These are phyloP conservation scores for Enteromius trimaculatus DNA, from an alignment of 2,797 vertebrate species.

Conservation along the genomic window DNA sequence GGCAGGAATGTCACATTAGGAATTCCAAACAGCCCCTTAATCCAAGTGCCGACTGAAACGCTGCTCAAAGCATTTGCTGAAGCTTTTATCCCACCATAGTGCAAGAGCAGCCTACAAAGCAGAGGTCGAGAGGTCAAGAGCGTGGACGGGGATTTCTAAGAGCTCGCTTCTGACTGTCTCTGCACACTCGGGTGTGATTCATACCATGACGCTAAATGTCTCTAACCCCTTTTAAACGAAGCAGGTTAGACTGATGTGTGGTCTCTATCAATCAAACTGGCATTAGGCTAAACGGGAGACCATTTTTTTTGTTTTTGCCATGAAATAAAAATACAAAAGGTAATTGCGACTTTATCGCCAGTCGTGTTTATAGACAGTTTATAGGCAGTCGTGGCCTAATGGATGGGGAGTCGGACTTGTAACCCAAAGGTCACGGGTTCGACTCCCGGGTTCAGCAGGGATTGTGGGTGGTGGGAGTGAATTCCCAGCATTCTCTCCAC, in stretches of 20 bases:
- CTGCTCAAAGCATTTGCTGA: slow-evolving; percentile 62
- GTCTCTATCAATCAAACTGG: neutral
- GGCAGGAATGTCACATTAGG: slow-evolving; percentile 61
- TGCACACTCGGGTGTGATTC: neutral
- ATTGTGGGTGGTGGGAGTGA: no score
- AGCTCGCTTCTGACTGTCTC: neutral
- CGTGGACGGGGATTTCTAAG: neutral
- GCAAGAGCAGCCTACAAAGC: slow-evolving; percentile 8
- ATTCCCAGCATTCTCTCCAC: no score
- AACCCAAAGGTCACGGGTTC: no score
- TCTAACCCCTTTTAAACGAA: neutral
- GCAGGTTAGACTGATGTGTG: neutral
- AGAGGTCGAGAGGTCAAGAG: slow-evolving; percentile 43
- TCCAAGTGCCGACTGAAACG: slow-evolving; percentile 75
- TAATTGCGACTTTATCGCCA: neutral
- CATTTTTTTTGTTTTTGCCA: neutral
- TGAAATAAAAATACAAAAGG: neutral
- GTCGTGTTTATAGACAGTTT: no score
- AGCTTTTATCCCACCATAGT: neutral
- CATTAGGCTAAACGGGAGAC: neutral
- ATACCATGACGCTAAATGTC: neutral
- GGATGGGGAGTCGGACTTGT: no score
- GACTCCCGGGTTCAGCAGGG: no score
- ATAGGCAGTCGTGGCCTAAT: no score
- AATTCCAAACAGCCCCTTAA: slow-evolving; percentile 78